These are phyloP conservation scores for Cuculus canorus DNA, from an alignment of 2,797 vertebrate genomes.

Conservation along the genomic window DNA sequence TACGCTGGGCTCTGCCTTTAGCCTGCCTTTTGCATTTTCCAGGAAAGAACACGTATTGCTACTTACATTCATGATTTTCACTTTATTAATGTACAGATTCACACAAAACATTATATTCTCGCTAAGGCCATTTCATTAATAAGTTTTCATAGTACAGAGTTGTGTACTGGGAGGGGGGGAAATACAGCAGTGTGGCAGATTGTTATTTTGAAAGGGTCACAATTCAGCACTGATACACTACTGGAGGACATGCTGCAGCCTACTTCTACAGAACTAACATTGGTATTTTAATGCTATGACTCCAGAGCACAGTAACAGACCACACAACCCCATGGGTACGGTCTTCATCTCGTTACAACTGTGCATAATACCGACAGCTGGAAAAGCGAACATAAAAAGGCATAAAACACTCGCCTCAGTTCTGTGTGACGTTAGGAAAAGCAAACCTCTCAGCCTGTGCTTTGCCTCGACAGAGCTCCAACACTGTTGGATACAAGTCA, in stretches of 20 bases:
- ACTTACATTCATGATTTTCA: slow-evolving; percentile 51
- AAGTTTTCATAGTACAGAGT: slow-evolving; percentile 28
- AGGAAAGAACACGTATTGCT: not conserved
- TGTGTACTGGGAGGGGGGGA: slow-evolving; percentile 14
- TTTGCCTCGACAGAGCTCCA: not conserved
- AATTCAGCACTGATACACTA: slow-evolving; percentile 68
- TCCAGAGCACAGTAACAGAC: slow-evolving; percentile 49
- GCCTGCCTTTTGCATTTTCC: not conserved
- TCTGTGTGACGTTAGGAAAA: not conserved
- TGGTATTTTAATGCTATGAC: not conserved
- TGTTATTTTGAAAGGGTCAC: slow-evolving; percentile 70
- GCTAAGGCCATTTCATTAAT: slow-evolving; percentile 58
- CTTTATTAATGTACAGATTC: slow-evolving; percentile 87
- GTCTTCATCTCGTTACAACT: slow-evolving; percentile 13
- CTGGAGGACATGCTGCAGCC: slow-evolving; percentile 81
- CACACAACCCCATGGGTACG: slow-evolving; percentile 21
- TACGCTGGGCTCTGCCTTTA: rapidly evolving
- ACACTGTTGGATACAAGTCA: not conserved
- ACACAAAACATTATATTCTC: slow-evolving; percentile 76
- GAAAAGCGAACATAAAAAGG: not conserved
- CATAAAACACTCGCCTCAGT: rapidly evolving
- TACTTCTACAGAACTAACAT: slow-evolving; percentile 57
- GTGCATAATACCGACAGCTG: not conserved
- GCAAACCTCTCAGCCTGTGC: not conserved
- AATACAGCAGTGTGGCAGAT: slow-evolving; percentile 62